These are phyloP conservation scores for Onthophagus sagittarius DNA, from an alignment of 2,888 invertebrate genomes.

Conservation along the genomic window DNA sequence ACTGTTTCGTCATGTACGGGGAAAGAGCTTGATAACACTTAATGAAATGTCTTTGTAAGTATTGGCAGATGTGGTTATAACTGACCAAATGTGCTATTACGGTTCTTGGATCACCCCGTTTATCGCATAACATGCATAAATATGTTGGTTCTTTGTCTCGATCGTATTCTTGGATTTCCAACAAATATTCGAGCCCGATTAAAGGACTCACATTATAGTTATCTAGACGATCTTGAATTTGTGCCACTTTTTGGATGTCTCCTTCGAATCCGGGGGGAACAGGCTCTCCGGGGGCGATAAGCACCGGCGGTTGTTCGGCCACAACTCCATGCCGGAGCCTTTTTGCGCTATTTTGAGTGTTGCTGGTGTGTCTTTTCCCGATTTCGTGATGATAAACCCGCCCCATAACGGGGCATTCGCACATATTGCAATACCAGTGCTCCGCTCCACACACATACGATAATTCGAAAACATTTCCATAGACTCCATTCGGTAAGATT, in stretches of 20 bases:
- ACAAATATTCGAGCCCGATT: conserved; percentile 74
- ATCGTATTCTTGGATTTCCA: conserved; percentile 66
- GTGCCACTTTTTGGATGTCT: conserved; percentile 49
- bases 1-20: conserved; percentile 59
- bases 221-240: conserved; percentile 51
- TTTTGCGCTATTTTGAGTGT: conserved; percentile 29
- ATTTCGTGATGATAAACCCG: conserved; percentile 45
- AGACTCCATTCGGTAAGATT: conserved; percentile 40
- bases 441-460: conserved; percentile 40
- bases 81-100: conserved; percentile 76
- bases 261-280: conserved; percentile 69
- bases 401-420: conserved; percentile 47
- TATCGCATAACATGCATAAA: conserved; percentile 73
- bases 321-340: not conserved
- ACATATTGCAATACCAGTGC: conserved; percentile 46
- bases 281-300: conserved; percentile 62
- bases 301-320: conserved; percentile 29
- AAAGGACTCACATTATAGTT: conserved; percentile 53
- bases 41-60: conserved; percentile 63
- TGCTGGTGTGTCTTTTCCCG: conserved; percentile 42
- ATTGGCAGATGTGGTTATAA: conserved; percentile 63
- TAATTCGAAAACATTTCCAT: conserved; percentile 44
- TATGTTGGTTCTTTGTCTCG: conserved; percentile 68
- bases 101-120: conserved; percentile 73
- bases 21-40: conserved; percentile 58